A percentile compares a stretch with the other conserved stretches of the same genome.
phyloP scores from a whole-genome alignment of 2,797 vertebrate species.

The Poeciliopsis gracilis region DNA sequence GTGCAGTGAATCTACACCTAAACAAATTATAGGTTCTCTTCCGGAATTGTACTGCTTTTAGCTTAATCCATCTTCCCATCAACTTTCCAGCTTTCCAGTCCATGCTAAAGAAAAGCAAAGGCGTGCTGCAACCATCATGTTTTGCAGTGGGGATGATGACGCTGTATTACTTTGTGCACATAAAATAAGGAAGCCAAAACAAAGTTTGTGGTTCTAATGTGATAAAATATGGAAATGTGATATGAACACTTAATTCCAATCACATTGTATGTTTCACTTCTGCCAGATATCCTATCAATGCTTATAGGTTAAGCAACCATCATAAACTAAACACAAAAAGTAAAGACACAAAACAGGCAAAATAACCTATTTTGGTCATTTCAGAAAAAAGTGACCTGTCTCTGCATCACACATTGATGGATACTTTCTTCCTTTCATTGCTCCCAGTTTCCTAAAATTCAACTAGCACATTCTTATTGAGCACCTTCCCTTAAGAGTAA shows the following conservation, averaged over 20 bases:
- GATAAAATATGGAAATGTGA: neutral
- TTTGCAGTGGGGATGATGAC: neutral
- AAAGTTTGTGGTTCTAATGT: neutral
- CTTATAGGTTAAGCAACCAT: neutral
- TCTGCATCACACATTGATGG: neutral
- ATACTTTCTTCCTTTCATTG: neutral
- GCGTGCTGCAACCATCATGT: neutral
- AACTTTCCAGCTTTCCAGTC: neutral
- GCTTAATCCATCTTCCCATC: neutral
- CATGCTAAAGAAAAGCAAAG: neutral
- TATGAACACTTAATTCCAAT: neutral
- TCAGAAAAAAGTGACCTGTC: neutral
- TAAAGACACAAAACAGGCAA: neutral
- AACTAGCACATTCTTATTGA: neutral
- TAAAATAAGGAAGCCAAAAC: neutral
- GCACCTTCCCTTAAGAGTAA: constrained; percentile 32
- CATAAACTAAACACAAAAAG: neutral
- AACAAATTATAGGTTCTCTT: neutral
- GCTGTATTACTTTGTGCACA: neutral
- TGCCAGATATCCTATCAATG: neutral
- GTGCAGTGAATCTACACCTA: neutral
- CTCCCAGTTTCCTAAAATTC: neutral
- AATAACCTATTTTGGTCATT: neutral
- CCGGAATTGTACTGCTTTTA: neutral
- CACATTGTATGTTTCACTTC: neutral